Conservation (phyloP, 2,888 invertebrate genomes). For the Thereva nobilitata region DNA sequence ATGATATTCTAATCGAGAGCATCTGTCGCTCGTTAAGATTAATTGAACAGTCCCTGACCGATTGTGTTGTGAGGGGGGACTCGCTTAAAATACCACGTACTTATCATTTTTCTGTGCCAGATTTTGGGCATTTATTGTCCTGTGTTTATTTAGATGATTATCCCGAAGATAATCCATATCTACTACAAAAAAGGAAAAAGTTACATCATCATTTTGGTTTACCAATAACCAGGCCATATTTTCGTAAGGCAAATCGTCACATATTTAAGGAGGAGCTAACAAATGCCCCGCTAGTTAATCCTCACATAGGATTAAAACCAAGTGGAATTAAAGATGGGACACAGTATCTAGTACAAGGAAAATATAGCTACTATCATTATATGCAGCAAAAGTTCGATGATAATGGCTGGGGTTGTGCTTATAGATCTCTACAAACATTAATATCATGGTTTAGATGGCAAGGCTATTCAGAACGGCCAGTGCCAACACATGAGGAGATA, state of each 20-base stretch:
- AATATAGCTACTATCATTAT: slow-evolving; percentile 95
- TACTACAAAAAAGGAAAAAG: slow-evolving; percentile 62
- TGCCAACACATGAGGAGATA: slow-evolving; percentile 84
- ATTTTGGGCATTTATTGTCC: slow-evolving; percentile 77
- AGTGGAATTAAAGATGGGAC: slow-evolving; percentile 59
- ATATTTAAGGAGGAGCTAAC: slow-evolving; percentile 60
- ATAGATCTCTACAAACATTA: slow-evolving; percentile 94
- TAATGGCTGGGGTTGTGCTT: slow-evolving; percentile 99
- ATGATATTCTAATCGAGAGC: slow-evolving; percentile 75
- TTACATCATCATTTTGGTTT: slow-evolving; percentile 75
- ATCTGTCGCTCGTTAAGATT: slow-evolving; percentile 71
- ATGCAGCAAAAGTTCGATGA: slow-evolving; percentile 94
- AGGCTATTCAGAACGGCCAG: slow-evolving; percentile 74
- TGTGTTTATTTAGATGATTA: slow-evolving; percentile 70
- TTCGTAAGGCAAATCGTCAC: slow-evolving; percentile 73
- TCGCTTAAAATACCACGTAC: slow-evolving; percentile 54
- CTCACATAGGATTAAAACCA: slow-evolving; percentile 65
- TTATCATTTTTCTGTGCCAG: slow-evolving; percentile 74
- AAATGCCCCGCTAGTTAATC: slow-evolving; percentile 67
- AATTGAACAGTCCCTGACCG: slow-evolving; percentile 66
- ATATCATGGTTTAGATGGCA: slow-evolving; percentile 94
- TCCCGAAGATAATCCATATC: slow-evolving; percentile 71
- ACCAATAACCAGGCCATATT: slow-evolving; percentile 70
- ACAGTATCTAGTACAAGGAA: slow-evolving; percentile 72
- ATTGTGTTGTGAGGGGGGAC: slow-evolving; percentile 11